These are phyloP conservation scores for Cryptocheilus praepositus DNA, from an alignment of 2,888 invertebrate species.

Conservation along the genomic window DNA sequence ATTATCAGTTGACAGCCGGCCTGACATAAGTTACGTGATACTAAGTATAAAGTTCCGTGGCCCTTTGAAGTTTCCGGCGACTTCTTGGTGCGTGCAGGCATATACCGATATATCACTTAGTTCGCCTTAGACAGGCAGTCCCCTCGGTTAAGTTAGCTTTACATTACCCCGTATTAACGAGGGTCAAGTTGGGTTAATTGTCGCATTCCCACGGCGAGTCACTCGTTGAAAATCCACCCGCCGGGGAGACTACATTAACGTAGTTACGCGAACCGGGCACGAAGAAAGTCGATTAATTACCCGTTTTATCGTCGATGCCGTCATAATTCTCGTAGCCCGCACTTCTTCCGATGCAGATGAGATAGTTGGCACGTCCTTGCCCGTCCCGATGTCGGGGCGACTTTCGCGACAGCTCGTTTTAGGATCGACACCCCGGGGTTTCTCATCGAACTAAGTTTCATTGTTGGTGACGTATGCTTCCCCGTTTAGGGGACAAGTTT, in stretches of 20 bases:
- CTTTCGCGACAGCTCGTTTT: constrained; percentile 44
- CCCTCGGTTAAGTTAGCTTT: constrained; percentile 30
- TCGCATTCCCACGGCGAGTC: constrained; percentile 38
- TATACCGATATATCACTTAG: constrained; percentile 59
- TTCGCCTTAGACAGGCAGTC: constrained; percentile 38
- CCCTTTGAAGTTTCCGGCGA: constrained; percentile 53
- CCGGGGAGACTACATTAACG: constrained; percentile 25
- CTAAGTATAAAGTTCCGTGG: constrained; percentile 34
- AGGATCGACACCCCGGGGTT: constrained; percentile 63
- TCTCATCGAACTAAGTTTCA: constrained; percentile 70
- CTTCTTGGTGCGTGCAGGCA: constrained; percentile 44
- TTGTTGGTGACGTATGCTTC: constrained; percentile 69
- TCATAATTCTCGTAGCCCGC: too few relatives aligned
- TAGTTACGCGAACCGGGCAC: constrained; percentile 8
- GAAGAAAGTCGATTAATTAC: neutral
- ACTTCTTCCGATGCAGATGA: neutral
- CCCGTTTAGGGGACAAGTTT: constrained; percentile 68
- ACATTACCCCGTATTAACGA: constrained; percentile 38
- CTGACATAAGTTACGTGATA: constrained; percentile 49
- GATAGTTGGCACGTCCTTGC: constrained; percentile 6
- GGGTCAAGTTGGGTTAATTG: constrained; percentile 58
- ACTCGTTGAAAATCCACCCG: constrained; percentile 17
- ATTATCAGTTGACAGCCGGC: constrained; percentile 39
- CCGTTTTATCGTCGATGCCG: constrained; percentile 1
- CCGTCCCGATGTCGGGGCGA: constrained; percentile 21